These are phyloP conservation scores for Malthinus seriepunctatus DNA, from an alignment of 2,888 invertebrate species.

Conservation along the genomic window DNA sequence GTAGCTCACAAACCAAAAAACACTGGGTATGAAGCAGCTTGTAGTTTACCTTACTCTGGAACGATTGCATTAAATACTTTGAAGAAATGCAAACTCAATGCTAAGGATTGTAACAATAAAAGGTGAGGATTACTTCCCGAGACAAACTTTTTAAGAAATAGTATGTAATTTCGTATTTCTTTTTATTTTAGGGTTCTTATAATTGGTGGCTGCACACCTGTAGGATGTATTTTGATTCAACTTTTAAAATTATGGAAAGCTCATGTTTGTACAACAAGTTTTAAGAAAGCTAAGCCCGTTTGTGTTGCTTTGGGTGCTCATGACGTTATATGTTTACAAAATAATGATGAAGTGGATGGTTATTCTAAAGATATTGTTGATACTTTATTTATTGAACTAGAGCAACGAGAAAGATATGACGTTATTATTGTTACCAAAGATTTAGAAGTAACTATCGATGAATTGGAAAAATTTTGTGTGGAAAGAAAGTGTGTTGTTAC, in stretches of 20 bases:
- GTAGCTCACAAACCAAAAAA: conserved; percentile 60
- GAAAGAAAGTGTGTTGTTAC: conserved; percentile 50
- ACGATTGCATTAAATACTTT: conserved; percentile 61
- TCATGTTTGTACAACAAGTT: conserved; percentile 59
- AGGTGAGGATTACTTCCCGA: no score
- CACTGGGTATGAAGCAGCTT: conserved; percentile 63
- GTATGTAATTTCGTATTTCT: neutral
- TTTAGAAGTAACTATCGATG: conserved; percentile 35
- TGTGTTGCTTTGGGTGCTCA: conserved; percentile 60
- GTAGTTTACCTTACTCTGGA: conserved; percentile 64
- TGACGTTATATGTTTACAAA: conserved; percentile 55
- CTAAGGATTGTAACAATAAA: conserved; percentile 57
- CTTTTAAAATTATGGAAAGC: conserved; percentile 62
- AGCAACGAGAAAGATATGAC: conserved; percentile 46
- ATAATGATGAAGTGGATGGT: conserved; percentile 29
- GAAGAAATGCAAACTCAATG: conserved; percentile 54
- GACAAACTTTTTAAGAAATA: neutral
- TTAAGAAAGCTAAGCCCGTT: conserved; percentile 58
- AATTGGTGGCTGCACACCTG: conserved; percentile 61
- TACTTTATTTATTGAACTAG: conserved; percentile 41
- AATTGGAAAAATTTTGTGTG: conserved; percentile 41
- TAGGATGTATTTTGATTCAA: conserved; percentile 64
- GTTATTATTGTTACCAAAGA: conserved; percentile 46
- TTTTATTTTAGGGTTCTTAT: conserved; percentile 57
- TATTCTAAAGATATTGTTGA: conserved; percentile 11